A percentile compares a stretch with the other conserved stretches of the same genome.
These are phyloP conservation scores for Characodon lateralis DNA, from an alignment of 2,797 vertebrate genomes.

Conservation along the genomic window DNA sequence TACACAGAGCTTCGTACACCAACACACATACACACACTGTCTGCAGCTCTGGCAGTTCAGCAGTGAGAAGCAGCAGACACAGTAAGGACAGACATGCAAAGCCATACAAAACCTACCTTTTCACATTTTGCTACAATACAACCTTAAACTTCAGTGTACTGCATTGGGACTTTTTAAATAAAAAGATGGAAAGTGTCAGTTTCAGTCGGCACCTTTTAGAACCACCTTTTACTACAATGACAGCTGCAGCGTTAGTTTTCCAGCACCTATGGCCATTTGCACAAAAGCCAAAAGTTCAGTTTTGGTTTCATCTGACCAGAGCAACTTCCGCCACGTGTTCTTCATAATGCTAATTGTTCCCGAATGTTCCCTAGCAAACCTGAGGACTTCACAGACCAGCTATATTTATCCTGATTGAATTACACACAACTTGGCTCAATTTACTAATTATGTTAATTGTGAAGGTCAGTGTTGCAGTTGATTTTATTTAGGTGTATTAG, in stretches of 20 bases:
- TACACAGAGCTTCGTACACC: constrained; percentile 20
- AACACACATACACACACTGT: constrained; percentile 15
- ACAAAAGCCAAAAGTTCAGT: neutral
- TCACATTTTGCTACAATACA: neutral
- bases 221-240: too few species aligned
- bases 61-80: constrained; percentile 9
- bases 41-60: constrained; percentile 28
- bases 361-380: neutral
- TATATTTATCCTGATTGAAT: neutral
- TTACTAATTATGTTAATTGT: neutral
- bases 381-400: neutral
- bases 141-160: neutral
- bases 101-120: neutral
- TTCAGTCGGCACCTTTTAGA: too few species aligned
- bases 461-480: neutral
- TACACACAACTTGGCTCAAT: neutral
- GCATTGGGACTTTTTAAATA: neutral
- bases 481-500: neutral
- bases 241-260: neutral
- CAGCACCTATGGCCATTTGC: neutral
- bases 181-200: neutral
- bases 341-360: neutral
- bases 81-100: neutral
- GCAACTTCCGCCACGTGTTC: neutral
- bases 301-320: neutral